Evolutionary conservation across 2,113 vertebrate genomes (phyloP).

Genomic region (Otis tarda): DNA sequence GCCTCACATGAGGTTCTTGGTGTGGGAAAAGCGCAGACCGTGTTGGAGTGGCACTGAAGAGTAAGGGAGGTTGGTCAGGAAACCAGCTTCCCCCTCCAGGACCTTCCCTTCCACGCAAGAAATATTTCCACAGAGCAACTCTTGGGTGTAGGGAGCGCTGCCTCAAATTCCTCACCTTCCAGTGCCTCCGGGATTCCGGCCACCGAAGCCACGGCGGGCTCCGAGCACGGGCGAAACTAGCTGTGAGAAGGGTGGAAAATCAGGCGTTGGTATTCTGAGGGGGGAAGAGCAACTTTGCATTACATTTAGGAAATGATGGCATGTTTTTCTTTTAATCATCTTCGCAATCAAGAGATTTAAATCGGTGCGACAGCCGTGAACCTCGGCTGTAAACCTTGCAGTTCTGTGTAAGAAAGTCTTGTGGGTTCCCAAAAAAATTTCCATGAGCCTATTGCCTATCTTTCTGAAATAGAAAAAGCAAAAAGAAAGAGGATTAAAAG

Average conservation of each 20-base stretch:
- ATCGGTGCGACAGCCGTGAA: not conserved
- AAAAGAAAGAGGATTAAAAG: not conserved
- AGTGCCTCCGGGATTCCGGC: accelerated
- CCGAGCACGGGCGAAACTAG: accelerated
- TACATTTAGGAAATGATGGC: accelerated
- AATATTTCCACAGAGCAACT: accelerated
- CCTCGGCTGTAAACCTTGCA: not conserved
- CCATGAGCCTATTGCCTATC: not conserved
- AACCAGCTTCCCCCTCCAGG: accelerated
- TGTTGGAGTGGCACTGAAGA: accelerated
- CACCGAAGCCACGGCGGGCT: accelerated
- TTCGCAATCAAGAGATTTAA: not conserved
- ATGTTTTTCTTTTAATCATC: not conserved
- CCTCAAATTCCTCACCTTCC: not conserved
- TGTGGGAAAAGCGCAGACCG: accelerated
- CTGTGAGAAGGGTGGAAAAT: not conserved
- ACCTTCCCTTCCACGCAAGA: not conserved
- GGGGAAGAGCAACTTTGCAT: no score
- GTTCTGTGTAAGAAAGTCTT: not conserved
- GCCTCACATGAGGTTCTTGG: accelerated
- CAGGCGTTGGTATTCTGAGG: accelerated
- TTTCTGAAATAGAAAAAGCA: not conserved
- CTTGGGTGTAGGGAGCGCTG: accelerated
- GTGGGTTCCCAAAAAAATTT: not conserved
- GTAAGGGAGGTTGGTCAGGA: accelerated